Evolutionary conservation across 2,113 vertebrate species (phyloP), one percentile per base, ranked within the genome.

Genomic region (Vimba vimba): DNA sequence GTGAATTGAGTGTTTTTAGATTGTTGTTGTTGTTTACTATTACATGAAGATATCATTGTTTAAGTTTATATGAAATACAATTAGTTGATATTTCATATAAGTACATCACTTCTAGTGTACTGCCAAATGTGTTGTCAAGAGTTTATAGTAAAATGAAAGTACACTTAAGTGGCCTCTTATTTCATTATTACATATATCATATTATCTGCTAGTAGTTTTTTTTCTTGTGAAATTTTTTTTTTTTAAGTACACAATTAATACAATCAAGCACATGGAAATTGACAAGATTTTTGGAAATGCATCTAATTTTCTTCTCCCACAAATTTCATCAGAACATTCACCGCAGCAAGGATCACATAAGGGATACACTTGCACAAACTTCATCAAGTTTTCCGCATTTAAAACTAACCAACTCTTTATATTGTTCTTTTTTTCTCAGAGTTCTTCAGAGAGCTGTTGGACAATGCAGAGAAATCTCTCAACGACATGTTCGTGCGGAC

Each of bases 401-500:
- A 43, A 6, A 82, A 36, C 79, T 82, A 52, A 68, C 25, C 25
- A 7, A 7, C 27, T 30, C 6, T 83, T 17, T 2, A 17, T 11
- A 36, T 27, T 23, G 0, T 85, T 39, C 23, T 36, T 71, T n/a
- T 12, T 39, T 79, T 66, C n/a, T 27, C 91, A 99, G 98, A 97
- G 89, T 99, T 99, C 93, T 99, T 99, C 95, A 96, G 96, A 52
- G 97, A 99, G 84, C 96, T 99, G 15, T 91, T 99, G 2, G 95
- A 96, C 90, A 99, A 99, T 0, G 96, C 98, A 0, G 96, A 99
- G 92, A 92, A 92, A 75, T 99, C 98, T 0, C 94, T 99, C 86
- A 95, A 99, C 21, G 95, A 94, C 93, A 99, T 99, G 98, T 99
- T 99, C 1, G 95, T 97, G 91, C 95, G 96, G 88, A 99, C 98